phyloP scores from a whole-genome alignment of 2,113 vertebrate genomes.

The Barnardius zonarius region DNA sequence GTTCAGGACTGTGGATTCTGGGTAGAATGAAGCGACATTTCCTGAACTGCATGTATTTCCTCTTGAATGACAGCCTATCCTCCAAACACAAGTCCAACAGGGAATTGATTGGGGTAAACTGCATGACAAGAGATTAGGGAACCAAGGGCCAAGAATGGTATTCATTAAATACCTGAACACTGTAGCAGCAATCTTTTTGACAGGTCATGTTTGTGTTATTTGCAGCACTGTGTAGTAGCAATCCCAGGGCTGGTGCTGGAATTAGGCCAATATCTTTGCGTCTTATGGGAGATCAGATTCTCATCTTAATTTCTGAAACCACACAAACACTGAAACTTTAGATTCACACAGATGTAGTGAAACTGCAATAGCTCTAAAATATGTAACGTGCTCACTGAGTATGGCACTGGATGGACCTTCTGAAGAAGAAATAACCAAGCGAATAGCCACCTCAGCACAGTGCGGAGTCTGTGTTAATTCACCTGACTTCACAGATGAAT shows the following conservation, averaged over 20 bases:
- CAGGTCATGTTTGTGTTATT: neutral
- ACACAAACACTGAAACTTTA: neutral
- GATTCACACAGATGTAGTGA: neutral
- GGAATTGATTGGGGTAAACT: neutral
- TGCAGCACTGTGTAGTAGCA: neutral
- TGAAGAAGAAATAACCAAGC: neutral
- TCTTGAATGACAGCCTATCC: neutral
- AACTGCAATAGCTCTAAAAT: neutral
- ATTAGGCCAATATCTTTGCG: neutral
- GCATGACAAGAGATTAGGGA: neutral
- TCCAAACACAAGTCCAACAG: accelerated
- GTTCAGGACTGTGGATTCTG: neutral
- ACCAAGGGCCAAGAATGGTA: neutral
- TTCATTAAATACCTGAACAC: neutral
- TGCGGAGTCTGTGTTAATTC: neutral
- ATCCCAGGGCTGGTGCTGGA: neutral
- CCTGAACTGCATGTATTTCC: neutral
- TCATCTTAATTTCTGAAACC: neutral
- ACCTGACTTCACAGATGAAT: neutral
- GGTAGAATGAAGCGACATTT: neutral
- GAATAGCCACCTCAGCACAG: neutral
- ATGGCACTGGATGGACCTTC: neutral
- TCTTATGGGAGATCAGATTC: neutral
- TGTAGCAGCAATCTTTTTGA: neutral
- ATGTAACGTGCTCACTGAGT: neutral